phyloP scores from a whole-genome alignment of 2,797 vertebrate genomes.

The Halcyon badia region DNA sequence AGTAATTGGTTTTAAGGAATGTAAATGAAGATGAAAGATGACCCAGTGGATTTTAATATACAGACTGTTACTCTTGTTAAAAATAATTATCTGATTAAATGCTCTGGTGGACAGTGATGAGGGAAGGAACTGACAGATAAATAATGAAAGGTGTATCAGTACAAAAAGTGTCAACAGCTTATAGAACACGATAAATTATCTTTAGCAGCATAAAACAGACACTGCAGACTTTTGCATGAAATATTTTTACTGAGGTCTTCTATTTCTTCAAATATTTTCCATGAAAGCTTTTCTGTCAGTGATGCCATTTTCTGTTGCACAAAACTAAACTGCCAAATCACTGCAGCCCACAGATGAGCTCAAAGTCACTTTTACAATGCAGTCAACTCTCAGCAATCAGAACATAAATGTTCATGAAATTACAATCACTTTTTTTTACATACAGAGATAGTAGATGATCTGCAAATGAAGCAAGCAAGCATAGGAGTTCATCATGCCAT shows the following conservation, averaged over 20 bases:
- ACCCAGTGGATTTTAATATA: background rate
- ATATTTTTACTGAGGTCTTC: background rate
- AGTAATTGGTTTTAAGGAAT: background rate
- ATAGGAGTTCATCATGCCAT: background rate
- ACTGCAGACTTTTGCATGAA: background rate
- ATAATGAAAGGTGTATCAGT: background rate
- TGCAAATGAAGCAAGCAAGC: background rate
- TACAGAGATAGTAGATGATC: background rate
- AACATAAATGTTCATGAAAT: background rate
- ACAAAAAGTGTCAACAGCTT: background rate
- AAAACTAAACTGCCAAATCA: background rate
- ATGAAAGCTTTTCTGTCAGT: background rate
- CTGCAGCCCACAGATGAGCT: background rate
- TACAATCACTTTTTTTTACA: background rate
- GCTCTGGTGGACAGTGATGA: slow-evolving; percentile 15
- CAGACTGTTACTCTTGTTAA: slow-evolving; percentile 3
- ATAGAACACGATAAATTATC: background rate
- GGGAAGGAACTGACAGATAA: slow-evolving; percentile 9
- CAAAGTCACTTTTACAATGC: background rate
- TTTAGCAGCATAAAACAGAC: background rate
- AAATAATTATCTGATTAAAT: slow-evolving; percentile 57
- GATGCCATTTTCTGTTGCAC: background rate
- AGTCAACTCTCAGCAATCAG: background rate
- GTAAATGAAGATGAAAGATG: background rate
- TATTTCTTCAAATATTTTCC: background rate